A percentile compares a stretch with the other conserved stretches of the same genome.
These are phyloP conservation scores for Dendrophyllia cribrosa DNA, from an alignment of 64 coral and sea anemone species.

Conservation along the genomic window DNA sequence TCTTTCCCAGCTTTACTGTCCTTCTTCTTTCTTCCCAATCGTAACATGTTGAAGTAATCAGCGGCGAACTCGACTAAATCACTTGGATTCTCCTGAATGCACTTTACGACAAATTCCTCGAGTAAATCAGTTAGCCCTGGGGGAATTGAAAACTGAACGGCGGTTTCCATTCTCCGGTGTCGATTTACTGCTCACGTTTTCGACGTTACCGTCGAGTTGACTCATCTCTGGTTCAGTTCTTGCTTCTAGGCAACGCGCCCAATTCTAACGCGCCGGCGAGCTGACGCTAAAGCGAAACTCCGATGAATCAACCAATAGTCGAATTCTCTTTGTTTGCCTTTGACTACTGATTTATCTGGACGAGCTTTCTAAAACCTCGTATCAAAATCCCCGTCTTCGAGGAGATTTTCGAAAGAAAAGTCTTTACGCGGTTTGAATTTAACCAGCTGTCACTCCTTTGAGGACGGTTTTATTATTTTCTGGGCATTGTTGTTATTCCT, in stretches of 20 bases:
- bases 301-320: neutral
- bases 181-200: conserved; percentile 20
- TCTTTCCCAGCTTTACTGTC: conserved; percentile 75
- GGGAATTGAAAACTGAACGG: conserved; percentile 85
- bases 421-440: conserved; percentile 44
- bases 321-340: conserved; percentile 20
- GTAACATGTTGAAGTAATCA: conserved; percentile 92
- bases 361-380: neutral
- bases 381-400: conserved; percentile 24
- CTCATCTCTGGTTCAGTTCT: conserved; percentile 31
- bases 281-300: neutral
- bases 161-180: conserved; percentile 73
- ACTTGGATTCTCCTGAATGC: conserved; percentile 95
- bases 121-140: conserved; percentile 90
- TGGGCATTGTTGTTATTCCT: conserved; percentile 10
- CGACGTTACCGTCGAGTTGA: neutral
- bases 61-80: conserved; percentile 96
- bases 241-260: conserved; percentile 40
- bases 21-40: conserved; percentile 70
- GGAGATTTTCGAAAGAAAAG: conserved; percentile 39
- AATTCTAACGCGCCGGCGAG: neutral
- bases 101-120: conserved; percentile 98
- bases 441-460: conserved; percentile 39
- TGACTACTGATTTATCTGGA: neutral
- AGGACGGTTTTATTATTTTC: conserved; percentile 20